Base-by-base conservation (phyloP, 2,888 invertebrate genomes). In the Phlogophora meticulosa region DNA sequence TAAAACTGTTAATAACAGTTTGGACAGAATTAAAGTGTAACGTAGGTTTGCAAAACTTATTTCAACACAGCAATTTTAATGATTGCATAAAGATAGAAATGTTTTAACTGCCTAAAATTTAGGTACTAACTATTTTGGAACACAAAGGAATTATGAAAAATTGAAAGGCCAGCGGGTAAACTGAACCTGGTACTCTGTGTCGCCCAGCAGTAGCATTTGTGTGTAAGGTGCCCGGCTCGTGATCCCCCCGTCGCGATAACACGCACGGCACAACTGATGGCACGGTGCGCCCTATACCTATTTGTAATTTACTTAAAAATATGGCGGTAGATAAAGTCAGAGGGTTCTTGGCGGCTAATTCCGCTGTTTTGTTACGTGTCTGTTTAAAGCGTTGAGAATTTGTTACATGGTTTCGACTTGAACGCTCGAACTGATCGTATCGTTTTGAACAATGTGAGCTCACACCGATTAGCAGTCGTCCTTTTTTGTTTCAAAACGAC, bases 301-400 rank as follows among this genome's bases (percentile, higher is more conserved):
- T 95, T 94, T 93, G 94, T 95, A 95, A 94, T 95, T 94, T 94
- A 94, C 92, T 93, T 92, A 92, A 95, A 95, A 95, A 95, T 94
- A 94, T 94, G 91, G 91, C 87, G 82, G 81, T 82, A 92, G 94
- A 94, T 94, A 94, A 91, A 88, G 87, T 82, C 78, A 87, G 87
- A 85, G 87, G 83, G 87, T 90, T 87, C 89, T 88, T 88, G 84
- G 87, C 88, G 87, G 89, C 91, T 93, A 92, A 90, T 90, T 91
- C 90, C 80, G 82, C 84, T 81, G 84, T 86, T 88, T 87, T 87
- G 90, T 88, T 87, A 88, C 82, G 86, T 84, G 85, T 86, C 85
- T 82, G 81, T 85, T 81, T 85, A 84, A 83, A 86, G 83, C 81
- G 87, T 68, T 69, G 77, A 81, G 85, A 87, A 89, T 87, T 89